Conservation (phyloP, 2,888 invertebrate genomes). For the Synergus laeviventris region DNA sequence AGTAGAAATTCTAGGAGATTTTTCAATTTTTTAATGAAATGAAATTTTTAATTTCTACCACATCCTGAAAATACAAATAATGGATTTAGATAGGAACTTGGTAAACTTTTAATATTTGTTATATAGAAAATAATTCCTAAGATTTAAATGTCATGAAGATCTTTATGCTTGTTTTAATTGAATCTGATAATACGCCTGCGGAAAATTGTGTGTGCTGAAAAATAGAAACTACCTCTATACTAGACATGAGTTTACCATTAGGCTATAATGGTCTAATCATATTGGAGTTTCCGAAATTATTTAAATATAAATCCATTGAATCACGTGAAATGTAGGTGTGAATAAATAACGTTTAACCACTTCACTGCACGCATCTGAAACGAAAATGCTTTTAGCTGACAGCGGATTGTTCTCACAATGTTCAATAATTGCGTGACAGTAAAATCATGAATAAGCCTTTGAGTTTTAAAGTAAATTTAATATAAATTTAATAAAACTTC, state of each 20-base stretch:
- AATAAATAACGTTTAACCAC: constrained; percentile 30
- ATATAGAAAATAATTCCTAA: too few relatives aligned
- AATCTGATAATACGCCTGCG: too few relatives aligned
- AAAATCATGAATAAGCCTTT: constrained; percentile 13
- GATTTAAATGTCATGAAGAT: too few relatives aligned
- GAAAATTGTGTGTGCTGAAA: too few relatives aligned
- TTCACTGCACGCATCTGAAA: constrained; percentile 14
- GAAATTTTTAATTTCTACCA: too few relatives aligned
- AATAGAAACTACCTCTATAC: too few relatives aligned
- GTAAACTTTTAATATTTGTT: too few relatives aligned
- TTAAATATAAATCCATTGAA: constrained; percentile 32
- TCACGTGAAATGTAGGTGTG: constrained; percentile 13
- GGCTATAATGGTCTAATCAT: constrained; percentile 4
- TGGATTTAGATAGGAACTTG: too few relatives aligned
- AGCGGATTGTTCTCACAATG: constrained; percentile 38
- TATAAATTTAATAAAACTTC: constrained; percentile 4
- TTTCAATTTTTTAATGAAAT: too few relatives aligned
- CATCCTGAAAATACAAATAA: too few relatives aligned
- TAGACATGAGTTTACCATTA: constrained; percentile 5
- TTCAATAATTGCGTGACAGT: constrained; percentile 31
- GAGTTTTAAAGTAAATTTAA: not conserved
- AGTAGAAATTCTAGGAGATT: too few relatives aligned
- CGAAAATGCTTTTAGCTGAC: constrained; percentile 34
- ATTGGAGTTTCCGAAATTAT: constrained; percentile 16
- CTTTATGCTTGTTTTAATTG: too few relatives aligned